Evolutionary conservation across 23 tunicate species (phyloP), one percentile per base, ranked within the genome.

Genomic region (Ascidia mentula): DNA sequence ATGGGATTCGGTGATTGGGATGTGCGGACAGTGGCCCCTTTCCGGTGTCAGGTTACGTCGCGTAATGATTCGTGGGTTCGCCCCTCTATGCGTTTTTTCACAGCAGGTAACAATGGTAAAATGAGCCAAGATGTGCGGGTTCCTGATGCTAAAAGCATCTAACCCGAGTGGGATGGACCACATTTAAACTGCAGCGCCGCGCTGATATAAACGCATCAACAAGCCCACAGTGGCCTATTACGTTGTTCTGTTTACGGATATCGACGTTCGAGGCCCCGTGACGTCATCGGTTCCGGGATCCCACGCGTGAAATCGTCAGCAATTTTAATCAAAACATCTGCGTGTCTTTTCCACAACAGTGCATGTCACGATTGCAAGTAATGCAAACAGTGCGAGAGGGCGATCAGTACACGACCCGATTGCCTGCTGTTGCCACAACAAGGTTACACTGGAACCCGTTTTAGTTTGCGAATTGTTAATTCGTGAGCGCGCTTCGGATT

Each of bases 261-360:
- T 28, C 32, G 74, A 70, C 74, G 74, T 70, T 36, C 31, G 37
- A 35, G 32, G 13, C 74, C n/a, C 22, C 38, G 74, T 70, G 74
- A 70, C 74, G 74, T 70, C 74, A 70, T 28, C 74, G 74, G 65
- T 53, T 53, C 65, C 65, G 65, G 65, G 65, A 26, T 53, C 65
- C 65, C 65, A 53, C 65, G 65, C 65, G 65, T 53, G 22, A 28
- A 20, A 53, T 53, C 65, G 65, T 53, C 65, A 53, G 65, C 65
- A 28, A 9, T 53, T 53, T 53, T 53, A 53, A 53, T 53, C 65
- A 53, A 53, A 53, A 53, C 65, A 53, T 53, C 24, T 53, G 65
- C 65, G 13, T 28, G 13, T 6, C 65, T 53, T 53, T 53, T 53
- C 65, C 65, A 53, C 65, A 53, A 53, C 65, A 53, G 65, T 20